Evolutionary conservation across 2,797 vertebrate species (phyloP).

Genomic region (Myoxocephalus aenaeus): DNA sequence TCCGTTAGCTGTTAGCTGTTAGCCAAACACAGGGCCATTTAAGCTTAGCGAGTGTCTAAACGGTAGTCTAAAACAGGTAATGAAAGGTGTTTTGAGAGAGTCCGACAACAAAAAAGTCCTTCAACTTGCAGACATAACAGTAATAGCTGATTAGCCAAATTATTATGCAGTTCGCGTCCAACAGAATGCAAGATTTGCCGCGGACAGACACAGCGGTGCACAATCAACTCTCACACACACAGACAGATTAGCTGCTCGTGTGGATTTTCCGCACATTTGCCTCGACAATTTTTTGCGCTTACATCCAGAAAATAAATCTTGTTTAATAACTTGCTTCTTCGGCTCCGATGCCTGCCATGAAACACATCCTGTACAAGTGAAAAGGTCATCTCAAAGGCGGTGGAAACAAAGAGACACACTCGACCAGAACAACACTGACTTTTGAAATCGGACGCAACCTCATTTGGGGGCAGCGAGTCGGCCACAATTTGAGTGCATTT

Average conservation of each 20-base stretch:
- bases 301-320: background rate
- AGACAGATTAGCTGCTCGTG: slow-evolving; percentile 12
- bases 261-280: slow-evolving; percentile 14
- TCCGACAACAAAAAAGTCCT: too few species aligned
- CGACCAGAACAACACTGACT: background rate
- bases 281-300: background rate
- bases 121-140: too few species aligned
- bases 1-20: too few species aligned
- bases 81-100: too few species aligned
- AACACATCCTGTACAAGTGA: background rate
- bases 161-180: too few species aligned
- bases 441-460: background rate
- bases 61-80: too few species aligned
- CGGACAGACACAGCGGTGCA: too few species aligned
- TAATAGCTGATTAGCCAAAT: too few species aligned
- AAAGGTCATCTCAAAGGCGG: background rate
- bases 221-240: background rate
- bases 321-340: slow-evolving; percentile 8
- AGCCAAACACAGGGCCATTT: too few species aligned
- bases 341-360: slow-evolving; percentile 1
- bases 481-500: background rate
- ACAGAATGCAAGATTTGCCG: too few species aligned
- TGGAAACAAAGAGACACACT: background rate
- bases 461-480: too few species aligned
- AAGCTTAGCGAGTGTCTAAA: too few species aligned